Conservation (phyloP, 2,888 invertebrate genomes). For the Agelastica alni region DNA sequence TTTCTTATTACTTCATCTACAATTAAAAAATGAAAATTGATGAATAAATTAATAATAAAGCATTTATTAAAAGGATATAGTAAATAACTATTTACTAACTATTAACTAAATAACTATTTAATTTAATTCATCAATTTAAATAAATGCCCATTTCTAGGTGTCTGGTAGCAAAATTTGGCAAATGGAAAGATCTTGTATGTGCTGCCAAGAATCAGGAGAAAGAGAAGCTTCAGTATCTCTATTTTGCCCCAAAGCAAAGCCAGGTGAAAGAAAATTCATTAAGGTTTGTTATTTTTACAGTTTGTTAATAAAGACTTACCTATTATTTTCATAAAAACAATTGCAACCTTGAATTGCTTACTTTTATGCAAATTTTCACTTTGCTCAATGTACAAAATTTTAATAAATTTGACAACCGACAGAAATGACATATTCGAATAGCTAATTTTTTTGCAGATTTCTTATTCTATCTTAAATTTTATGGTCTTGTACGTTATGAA, state of each 20-base stretch:
- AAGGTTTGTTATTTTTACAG: slow-evolving; percentile 63
- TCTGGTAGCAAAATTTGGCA: slow-evolving; percentile 96
- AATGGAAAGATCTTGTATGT: slow-evolving; percentile 94
- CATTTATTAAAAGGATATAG: background rate
- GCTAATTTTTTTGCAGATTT: background rate
- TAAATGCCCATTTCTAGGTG: slow-evolving; percentile 71
- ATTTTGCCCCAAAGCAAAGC: slow-evolving; percentile 87
- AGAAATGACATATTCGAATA: background rate
- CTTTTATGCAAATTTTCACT: too few species aligned
- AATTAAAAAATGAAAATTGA: too few species aligned
- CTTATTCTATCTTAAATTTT: too few species aligned
- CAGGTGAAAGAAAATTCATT: slow-evolving; percentile 81
- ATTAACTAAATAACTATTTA: too few species aligned
- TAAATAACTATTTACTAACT: background rate
- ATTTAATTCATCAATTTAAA: background rate
- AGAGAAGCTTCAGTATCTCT: slow-evolving; percentile 86
- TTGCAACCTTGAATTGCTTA: too few species aligned
- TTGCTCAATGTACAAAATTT: too few species aligned
- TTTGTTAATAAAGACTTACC: slow-evolving; percentile 1
- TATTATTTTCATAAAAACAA: too few species aligned
- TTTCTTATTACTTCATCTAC: too few species aligned
- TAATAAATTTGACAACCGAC: too few species aligned
- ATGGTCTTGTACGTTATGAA: too few species aligned
- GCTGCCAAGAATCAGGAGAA: slow-evolving; percentile 93
- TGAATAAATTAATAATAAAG: background rate